Evolutionary conservation across 2,797 vertebrate species (phyloP), one percentile per base, ranked within the genome.

Genomic region (Centroberyx gerrardi): DNA sequence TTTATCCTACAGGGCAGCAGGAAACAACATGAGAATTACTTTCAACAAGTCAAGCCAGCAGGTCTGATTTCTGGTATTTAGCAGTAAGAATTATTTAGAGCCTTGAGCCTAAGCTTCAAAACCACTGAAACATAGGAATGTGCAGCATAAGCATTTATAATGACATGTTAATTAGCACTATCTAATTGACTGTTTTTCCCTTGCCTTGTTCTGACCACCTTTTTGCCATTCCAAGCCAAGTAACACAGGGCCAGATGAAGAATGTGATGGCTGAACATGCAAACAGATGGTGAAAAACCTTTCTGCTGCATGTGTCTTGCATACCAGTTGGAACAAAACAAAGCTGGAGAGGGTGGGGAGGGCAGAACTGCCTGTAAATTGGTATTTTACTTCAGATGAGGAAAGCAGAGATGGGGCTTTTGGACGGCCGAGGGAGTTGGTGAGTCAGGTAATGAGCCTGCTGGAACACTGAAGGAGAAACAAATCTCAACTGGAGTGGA

Each of bases 311-410:
- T 81, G 72, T 84, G 87, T 82, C 69, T 66, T 69, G 70, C 80
- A 86, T 64, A 79, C 44, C 61, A 60, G 58, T 77, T 58, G 63
- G 22, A 22, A 52, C 60, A 64, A 87, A 87, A 86, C 61, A 88
- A 75, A 80, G 68, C 69, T 56, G 71, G n/a, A 51, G 42, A 86
- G 71, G 70, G 78, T 2, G 28, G 33, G 17, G 59, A 59, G 68
- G 52, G 65, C 62, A 63, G 68, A 55, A 28, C 7, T 7, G 66
- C 63, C 77, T 67, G 82, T 84, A 90, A 85, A 85, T 74, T 51
- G 53, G 63, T 67, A 80, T 85, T 93, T 81, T 78, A 82, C 66
- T 74, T 80, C 38, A 87, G 78, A 92, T 83, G 89, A 88, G 88
- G 80, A 90, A 92, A 90, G 65, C 87, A 91, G 84, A 87, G 74